Evolutionary conservation across 2,888 invertebrate species (phyloP), one percentile per base, ranked within the genome.

Genomic region (Anthophora plumipes): DNA sequence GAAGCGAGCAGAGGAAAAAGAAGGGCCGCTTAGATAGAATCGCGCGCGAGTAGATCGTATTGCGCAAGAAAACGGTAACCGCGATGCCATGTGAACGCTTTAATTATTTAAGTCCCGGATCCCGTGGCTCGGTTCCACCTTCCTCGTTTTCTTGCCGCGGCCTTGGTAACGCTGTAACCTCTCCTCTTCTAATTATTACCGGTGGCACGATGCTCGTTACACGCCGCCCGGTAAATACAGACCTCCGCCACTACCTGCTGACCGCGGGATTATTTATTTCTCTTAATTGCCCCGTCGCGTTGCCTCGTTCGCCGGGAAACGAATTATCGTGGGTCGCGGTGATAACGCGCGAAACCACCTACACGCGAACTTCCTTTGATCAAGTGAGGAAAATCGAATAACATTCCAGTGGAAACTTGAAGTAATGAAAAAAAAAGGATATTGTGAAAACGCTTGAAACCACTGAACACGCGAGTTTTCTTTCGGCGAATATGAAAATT

Each of bases 41-140:
- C 86, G 82, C 60, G 68, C 46, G 60, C 69, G 68, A 82, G 78
- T 64, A 83, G 86, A 88, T 86, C 83, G 85, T 61, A 77, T 88
- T 89, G 87, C 85, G 85, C 87, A 89, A 89, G 89, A 89, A 88
- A 89, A 78, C 77, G 80, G 74, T 79, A 86, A 85, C 70, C 86
- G 77, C 80, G 86, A 84, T 82, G 82, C 77, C 75, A 78, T 77
- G 85, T 82, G 82, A 86, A 80, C 80, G 80, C 82, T 89, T 88
- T 87, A 89, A 88, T 89, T 89, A 89, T 89, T 89, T 82, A 84
- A 85, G 84, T 89, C 89, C 88, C 85, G 88, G 89, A 89, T 89
- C 81, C 77, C 67, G 41, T 22, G 63, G 64, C 82, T 82, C 80
- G 80, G 83, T 83, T 81, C 81, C 78, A 79, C 75, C 81, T 84